A percentile compares a stretch with the other conserved stretches of the same genome.
These are phyloP conservation scores for Sphecodes monilicornis DNA, from an alignment of 2,888 invertebrate species.

Conservation along the genomic window DNA sequence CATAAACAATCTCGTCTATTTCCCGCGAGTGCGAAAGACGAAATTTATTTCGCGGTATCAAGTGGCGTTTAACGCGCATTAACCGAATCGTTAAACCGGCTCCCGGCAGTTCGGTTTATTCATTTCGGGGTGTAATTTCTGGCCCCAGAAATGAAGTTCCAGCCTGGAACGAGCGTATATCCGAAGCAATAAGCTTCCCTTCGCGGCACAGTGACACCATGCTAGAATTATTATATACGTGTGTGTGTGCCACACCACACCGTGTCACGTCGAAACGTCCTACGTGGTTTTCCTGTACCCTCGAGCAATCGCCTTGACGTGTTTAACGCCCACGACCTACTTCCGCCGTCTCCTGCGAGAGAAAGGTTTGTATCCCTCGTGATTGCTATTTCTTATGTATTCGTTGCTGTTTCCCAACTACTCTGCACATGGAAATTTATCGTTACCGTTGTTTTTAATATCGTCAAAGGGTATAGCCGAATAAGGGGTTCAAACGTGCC, in stretches of 20 bases:
- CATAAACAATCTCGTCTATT: not conserved
- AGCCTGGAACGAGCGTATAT: conserved; percentile 2
- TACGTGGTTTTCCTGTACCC: conserved; percentile 48
- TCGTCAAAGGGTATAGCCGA: too few relatives aligned
- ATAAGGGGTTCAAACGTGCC: too few relatives aligned
- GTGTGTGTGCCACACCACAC: not conserved
- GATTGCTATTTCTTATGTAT: conserved; percentile 53
- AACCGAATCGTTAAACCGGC: conserved; percentile 37
- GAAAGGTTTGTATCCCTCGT: conserved; percentile 47
- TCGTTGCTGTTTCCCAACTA: conserved; percentile 56
- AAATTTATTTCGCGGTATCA: conserved; percentile 21
- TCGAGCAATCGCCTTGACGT: conserved; percentile 46
- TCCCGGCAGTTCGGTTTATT: conserved; percentile 20
- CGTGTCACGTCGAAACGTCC: conserved; percentile 19
- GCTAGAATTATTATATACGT: conserved; percentile 65
- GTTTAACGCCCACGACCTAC: conserved; percentile 68
- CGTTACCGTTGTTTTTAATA: not conserved
- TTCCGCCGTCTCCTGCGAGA: conserved; percentile 50
- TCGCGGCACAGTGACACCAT: conserved; percentile 46
- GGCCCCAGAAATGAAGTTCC: conserved; percentile 39
- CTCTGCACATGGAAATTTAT: conserved; percentile 8
- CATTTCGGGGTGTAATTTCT: conserved; percentile 26
- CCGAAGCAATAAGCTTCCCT: conserved; percentile 14
- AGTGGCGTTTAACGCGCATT: conserved; percentile 27
- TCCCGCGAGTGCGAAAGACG: not conserved